These are phyloP conservation scores for Nyctibius grandis DNA, from an alignment of 2,797 vertebrate genomes.

Conservation along the genomic window DNA sequence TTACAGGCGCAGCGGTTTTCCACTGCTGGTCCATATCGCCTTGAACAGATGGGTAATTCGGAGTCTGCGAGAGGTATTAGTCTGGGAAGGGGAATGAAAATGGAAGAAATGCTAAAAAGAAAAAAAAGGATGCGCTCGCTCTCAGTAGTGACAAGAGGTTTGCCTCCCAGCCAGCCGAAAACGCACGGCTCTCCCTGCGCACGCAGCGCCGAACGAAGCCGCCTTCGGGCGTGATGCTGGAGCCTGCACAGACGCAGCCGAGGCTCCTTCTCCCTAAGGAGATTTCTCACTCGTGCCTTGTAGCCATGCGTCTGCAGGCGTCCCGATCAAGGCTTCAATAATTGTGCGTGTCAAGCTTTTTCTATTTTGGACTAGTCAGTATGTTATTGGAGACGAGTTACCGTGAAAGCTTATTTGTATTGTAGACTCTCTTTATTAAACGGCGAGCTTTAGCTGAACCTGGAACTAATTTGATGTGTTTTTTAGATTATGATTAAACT, in stretches of 20 bases:
- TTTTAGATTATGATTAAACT: not conserved
- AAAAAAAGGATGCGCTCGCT: rapidly evolving
- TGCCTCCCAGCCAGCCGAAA: not conserved
- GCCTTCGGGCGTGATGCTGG: not conserved
- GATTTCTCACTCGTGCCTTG: not conserved
- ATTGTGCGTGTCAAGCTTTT: not conserved
- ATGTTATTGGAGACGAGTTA: not conserved
- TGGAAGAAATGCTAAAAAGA: too few relatives aligned
- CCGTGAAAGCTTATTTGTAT: not conserved
- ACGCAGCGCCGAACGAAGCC: not conserved
- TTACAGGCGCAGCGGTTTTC: not conserved
- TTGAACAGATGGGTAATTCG: not conserved
- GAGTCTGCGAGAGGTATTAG: not conserved
- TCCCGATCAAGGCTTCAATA: not conserved
- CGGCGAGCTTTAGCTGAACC: not conserved
- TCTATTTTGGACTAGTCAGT: not conserved
- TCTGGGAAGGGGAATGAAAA: not conserved
- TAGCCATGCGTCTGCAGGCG: not conserved
- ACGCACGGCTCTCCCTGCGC: not conserved
- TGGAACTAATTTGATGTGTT: not conserved
- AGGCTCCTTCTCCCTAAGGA: not conserved
- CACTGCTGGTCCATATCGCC: rapidly evolving
- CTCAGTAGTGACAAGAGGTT: not conserved
- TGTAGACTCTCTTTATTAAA: not conserved
- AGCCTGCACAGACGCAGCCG: not conserved